Evolutionary conservation across 1,140 invertebrate species (phyloP).

Genomic region (Heliconius nattereri): DNA sequence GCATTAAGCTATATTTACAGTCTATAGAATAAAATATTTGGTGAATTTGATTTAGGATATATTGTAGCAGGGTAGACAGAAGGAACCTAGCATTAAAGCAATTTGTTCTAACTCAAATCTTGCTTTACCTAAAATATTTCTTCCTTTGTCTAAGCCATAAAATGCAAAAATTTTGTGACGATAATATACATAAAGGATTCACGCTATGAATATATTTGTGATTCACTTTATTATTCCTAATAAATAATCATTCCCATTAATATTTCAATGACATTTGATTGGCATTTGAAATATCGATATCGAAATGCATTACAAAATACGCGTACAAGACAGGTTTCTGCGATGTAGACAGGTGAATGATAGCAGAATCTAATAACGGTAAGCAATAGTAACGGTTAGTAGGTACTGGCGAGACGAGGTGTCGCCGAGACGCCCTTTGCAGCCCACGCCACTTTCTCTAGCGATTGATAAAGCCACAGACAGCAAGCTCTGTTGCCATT

Average conservation of each 20-base stretch:
- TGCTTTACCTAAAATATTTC: too few species aligned
- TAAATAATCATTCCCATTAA: background rate
- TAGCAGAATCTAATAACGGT: conserved; percentile 45
- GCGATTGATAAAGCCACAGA: conserved; percentile 19
- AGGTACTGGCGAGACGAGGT: conserved; percentile 57
- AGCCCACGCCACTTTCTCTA: conserved; percentile 28
- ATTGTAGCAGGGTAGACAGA: too few species aligned
- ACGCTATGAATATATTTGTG: too few species aligned
- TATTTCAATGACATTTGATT: background rate
- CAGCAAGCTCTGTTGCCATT: conserved; percentile 15
- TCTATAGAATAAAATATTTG: background rate
- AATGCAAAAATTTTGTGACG: too few species aligned
- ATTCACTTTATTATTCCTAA: too few species aligned
- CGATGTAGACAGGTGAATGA: conserved; percentile 37
- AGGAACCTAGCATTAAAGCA: too few species aligned
- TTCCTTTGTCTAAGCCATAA: too few species aligned
- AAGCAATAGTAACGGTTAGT: conserved; percentile 34
- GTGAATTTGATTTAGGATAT: background rate
- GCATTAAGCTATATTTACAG: too few species aligned
- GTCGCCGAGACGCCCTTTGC: conserved; percentile 46
- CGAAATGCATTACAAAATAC: conserved; percentile 6
- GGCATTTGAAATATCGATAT: conserved; percentile 1
- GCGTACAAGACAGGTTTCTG: conserved; percentile 13
- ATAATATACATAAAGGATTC: too few species aligned
- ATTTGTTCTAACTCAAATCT: too few species aligned